A percentile compares a stretch with the other conserved stretches of the same genome.
These are phyloP conservation scores for Drosophila koepferae DNA, from an alignment of 2,888 invertebrate species.

Conservation along the genomic window DNA sequence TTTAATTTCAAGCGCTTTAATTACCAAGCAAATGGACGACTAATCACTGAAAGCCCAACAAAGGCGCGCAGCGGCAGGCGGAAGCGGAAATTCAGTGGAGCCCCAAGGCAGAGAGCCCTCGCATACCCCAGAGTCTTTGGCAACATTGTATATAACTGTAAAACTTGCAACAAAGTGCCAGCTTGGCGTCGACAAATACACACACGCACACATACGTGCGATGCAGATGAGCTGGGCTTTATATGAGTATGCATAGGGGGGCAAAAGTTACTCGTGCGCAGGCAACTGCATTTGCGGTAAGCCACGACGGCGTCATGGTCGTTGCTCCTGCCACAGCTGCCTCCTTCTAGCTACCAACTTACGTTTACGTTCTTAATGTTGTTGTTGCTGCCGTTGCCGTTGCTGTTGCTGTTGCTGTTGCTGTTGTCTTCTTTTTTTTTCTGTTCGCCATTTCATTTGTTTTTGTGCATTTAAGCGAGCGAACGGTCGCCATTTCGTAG, in stretches of 20 bases:
- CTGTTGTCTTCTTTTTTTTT: constrained; percentile 16
- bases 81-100: constrained; percentile 60
- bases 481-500: constrained; percentile 52
- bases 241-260: constrained; percentile 54
- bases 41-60: constrained; percentile 60
- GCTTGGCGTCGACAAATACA: constrained; percentile 23
- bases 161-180: constrained; percentile 49
- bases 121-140: constrained; percentile 32
- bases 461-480: constrained; percentile 51
- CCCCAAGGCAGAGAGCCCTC: constrained; percentile 33
- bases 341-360: constrained; percentile 20
- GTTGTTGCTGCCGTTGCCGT: constrained; percentile 11
- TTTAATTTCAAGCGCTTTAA: constrained; percentile 73
- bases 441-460: constrained; percentile 40
- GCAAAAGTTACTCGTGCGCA: constrained; percentile 69
- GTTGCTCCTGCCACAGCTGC: constrained; percentile 40
- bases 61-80: constrained; percentile 55
- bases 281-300: constrained; percentile 77
- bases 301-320: constrained; percentile 61
- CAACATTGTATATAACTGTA: constrained; percentile 52
- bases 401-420: constrained; percentile 13
- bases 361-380: constrained; percentile 23
- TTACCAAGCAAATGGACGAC: constrained; percentile 74
- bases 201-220: constrained; percentile 17
- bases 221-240: constrained; percentile 71